These are phyloP conservation scores for Halichoerus grypus DNA, from an alignment of 2,113 vertebrate genomes.

Conservation along the genomic window DNA sequence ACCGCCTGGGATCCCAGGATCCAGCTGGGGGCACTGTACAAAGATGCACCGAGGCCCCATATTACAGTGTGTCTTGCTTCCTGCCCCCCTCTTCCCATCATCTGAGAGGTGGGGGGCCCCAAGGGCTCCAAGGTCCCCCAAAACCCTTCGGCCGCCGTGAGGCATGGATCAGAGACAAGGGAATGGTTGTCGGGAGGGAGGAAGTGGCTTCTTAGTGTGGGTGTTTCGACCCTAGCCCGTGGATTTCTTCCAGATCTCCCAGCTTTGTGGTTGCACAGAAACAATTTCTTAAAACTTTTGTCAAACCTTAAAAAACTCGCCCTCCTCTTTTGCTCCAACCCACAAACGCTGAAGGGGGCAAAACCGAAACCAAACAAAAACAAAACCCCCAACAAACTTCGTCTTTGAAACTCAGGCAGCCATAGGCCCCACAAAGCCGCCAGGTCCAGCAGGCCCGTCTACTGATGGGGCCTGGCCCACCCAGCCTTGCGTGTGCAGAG, in stretches of 20 bases:
- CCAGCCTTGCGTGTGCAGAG: fast-evolving
- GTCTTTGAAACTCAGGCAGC: not conserved
- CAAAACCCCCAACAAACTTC: not conserved
- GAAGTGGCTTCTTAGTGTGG: not conserved
- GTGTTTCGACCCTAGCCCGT: not conserved
- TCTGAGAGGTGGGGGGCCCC: not conserved
- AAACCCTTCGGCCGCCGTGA: fast-evolving
- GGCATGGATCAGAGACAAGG: fast-evolving
- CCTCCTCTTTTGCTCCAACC: not conserved
- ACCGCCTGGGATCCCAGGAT: fast-evolving
- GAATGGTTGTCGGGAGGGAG: fast-evolving
- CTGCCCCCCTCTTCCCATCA: fast-evolving
- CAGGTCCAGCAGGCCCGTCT: not conserved
- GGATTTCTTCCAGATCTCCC: not conserved
- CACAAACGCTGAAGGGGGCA: not conserved
- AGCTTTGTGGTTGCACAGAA: not conserved
- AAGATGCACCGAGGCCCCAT: fast-evolving
- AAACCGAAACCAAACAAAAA: not conserved
- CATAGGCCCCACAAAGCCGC: not conserved
- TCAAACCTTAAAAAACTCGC: not conserved
- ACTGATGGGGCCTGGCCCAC: not conserved
- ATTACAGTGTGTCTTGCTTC: fast-evolving
- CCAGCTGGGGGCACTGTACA: not conserved
- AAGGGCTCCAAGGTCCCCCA: not conserved
- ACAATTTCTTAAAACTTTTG: not conserved